Conservation (phyloP, 2,113 vertebrate genomes). For the Vidua chalybeata region DNA sequence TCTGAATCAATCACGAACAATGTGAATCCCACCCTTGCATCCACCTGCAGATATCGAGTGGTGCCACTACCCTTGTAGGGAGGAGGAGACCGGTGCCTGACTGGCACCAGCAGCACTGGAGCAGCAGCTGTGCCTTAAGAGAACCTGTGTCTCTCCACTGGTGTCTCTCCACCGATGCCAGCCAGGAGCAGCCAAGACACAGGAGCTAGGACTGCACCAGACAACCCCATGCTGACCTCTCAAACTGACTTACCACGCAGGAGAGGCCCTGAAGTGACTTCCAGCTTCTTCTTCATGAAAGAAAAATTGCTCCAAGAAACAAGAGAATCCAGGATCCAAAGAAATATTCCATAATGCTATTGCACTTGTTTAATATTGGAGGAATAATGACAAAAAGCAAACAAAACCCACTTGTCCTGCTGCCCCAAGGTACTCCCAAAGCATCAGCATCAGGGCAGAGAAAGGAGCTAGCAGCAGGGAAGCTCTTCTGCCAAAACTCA, state of each 20-base stretch:
- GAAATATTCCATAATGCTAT: neutral
- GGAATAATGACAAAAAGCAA: neutral
- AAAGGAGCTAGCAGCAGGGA: neutral
- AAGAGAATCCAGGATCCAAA: neutral
- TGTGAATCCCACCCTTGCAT: neutral
- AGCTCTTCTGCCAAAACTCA: neutral
- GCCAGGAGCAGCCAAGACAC: neutral
- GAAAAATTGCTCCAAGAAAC: neutral
- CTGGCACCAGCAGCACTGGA: too few species aligned
- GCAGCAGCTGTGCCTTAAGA: neutral
- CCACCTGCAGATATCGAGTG: neutral
- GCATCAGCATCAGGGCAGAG: neutral
- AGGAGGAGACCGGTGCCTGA: fast-evolving
- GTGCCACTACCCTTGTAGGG: neutral
- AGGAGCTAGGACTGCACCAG: neutral
- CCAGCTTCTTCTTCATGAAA: neutral
- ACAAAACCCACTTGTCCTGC: fast-evolving
- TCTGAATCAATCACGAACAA: neutral
- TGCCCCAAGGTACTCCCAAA: neutral
- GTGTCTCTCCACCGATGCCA: neutral
- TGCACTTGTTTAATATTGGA: neutral
- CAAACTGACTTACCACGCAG: neutral
- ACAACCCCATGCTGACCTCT: fast-evolving
- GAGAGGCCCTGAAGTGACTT: neutral
- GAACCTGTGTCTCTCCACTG: fast-evolving